Conservation (phyloP, 2,888 invertebrate species). For the Phlogophora meticulosa region DNA sequence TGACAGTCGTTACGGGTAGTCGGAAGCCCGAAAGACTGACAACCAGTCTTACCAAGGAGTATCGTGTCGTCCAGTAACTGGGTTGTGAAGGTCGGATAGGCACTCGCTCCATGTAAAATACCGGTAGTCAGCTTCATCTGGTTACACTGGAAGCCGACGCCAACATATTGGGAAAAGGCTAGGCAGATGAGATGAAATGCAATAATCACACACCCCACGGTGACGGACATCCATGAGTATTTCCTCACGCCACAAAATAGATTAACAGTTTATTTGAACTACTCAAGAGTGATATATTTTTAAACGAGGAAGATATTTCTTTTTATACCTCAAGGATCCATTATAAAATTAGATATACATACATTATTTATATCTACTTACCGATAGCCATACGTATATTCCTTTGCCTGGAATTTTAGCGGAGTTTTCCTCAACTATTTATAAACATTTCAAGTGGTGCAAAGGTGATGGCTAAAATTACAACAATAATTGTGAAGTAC, state of each 20-base stretch:
- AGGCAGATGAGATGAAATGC: no score
- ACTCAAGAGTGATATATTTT: slow-evolving; percentile 25
- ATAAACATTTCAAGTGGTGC: slow-evolving; percentile 50
- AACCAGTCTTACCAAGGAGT: no score
- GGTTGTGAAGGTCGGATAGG: no score
- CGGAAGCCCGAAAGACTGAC: no score
- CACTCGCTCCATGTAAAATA: no score
- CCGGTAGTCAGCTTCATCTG: no score
- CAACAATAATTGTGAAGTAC: slow-evolving; percentile 3
- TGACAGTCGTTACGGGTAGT: no score
- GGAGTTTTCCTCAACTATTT: slow-evolving; percentile 65
- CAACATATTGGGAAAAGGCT: no score
- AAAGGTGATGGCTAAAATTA: slow-evolving; percentile 26
- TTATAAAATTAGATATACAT: neutral
- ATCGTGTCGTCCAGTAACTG: no score
- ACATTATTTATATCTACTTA: neutral
- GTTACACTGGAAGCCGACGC: no score
- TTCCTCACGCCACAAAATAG: neutral
- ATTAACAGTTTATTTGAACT: slow-evolving; percentile 4
- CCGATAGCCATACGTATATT: neutral
- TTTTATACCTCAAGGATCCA: slow-evolving; percentile 28
- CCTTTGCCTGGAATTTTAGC: slow-evolving; percentile 14
- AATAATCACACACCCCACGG: no score
- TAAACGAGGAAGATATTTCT: slow-evolving; percentile 17
- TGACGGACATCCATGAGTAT: no score